Conservation (phyloP, 2,888 invertebrate species). For the Tenthredo notha region DNA sequence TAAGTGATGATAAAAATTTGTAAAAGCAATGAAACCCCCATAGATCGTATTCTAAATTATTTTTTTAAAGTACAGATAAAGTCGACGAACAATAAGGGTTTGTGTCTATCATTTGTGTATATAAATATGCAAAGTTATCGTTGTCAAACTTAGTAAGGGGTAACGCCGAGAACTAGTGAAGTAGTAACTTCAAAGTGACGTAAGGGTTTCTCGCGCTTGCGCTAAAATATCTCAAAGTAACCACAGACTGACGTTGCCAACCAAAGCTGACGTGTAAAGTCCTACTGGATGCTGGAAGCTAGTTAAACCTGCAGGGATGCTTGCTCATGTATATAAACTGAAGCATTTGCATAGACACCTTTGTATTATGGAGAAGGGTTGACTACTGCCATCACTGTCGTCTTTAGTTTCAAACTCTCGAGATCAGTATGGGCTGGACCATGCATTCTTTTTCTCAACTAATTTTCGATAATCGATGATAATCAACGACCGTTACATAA, state of each 20-base stretch:
- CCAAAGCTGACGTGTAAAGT: slow-evolving; percentile 40
- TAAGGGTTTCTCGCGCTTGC: not conserved
- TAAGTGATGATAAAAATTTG: not conserved
- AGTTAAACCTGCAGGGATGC: slow-evolving; percentile 48
- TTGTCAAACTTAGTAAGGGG: not conserved
- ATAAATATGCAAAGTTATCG: not conserved
- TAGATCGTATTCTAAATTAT: not conserved
- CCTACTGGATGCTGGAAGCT: slow-evolving; percentile 35
- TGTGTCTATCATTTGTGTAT: not conserved
- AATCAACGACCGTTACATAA: too few species aligned
- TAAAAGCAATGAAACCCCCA: not conserved
- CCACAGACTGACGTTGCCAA: slow-evolving; percentile 35
- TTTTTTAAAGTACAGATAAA: not conserved
- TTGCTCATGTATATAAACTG: slow-evolving; percentile 51
- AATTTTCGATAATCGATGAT: not conserved
- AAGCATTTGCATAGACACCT: slow-evolving; percentile 52
- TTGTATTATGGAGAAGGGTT: slow-evolving; percentile 33
- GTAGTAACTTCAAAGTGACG: slow-evolving; percentile 21
- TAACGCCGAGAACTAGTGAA: not conserved
- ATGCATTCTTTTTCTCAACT: not conserved
- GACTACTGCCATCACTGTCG: not conserved
- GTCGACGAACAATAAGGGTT: not conserved
- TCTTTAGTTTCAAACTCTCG: not conserved
- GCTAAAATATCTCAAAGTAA: slow-evolving; percentile 23
- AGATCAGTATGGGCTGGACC: not conserved